Evolutionary conservation across 2,888 invertebrate genomes (phyloP).

Genomic region (Noctuana brunneofusca): DNA sequence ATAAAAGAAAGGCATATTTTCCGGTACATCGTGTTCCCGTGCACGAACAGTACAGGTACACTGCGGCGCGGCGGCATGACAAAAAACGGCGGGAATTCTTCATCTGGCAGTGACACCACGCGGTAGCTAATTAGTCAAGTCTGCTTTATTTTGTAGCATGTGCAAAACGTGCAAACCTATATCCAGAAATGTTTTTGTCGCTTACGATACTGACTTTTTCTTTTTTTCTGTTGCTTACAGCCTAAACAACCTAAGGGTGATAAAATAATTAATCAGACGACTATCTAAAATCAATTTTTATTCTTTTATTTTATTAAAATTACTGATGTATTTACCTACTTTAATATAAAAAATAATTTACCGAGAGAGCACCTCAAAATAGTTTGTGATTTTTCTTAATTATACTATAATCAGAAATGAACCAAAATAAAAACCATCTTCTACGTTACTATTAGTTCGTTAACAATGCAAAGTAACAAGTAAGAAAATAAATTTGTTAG

Average conservation of each 20-base stretch:
- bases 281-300: too few relatives aligned
- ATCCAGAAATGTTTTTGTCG: slow-evolving; percentile 21
- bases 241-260: neutral
- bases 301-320: too few relatives aligned
- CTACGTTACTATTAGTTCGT: too few relatives aligned
- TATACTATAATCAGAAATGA: too few relatives aligned
- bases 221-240: neutral
- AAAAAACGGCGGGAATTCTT: slow-evolving; percentile 26
- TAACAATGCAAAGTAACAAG: too few relatives aligned
- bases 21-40: slow-evolving; percentile 8
- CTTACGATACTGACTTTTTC: neutral
- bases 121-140: slow-evolving; percentile 29
- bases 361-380: too few relatives aligned
- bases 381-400: too few relatives aligned
- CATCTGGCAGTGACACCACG: slow-evolving; percentile 27
- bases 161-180: slow-evolving; percentile 19
- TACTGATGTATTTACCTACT: too few relatives aligned
- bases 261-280: too few relatives aligned
- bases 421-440: too few relatives aligned
- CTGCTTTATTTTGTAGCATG: slow-evolving; percentile 30
- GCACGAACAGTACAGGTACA: slow-evolving; percentile 7
- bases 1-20: neutral
- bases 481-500: slow-evolving; percentile 9
- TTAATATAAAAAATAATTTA: too few relatives aligned
- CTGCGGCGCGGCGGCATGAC: neutral